Conservation (phyloP, 2,888 invertebrate species). For the Netelia fuscicornis region DNA sequence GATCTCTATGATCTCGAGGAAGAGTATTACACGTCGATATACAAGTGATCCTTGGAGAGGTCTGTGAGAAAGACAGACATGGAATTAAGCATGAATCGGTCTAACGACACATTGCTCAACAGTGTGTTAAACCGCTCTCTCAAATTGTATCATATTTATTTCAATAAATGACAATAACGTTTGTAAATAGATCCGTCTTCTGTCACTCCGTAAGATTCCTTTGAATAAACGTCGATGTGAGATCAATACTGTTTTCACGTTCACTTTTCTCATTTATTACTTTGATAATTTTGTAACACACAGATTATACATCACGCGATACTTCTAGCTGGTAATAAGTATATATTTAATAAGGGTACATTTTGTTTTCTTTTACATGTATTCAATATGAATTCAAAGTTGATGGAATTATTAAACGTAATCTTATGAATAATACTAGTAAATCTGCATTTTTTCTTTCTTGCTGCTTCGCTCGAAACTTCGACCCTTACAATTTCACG, state of each 20-base stretch:
- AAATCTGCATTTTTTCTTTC: constrained; percentile 52
- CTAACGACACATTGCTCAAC: constrained; percentile 52
- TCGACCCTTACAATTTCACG: constrained; percentile 55
- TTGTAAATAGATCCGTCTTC: constrained; percentile 63
- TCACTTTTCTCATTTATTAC: constrained; percentile 80
- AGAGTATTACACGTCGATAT: constrained; percentile 95
- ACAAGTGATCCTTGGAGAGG: constrained; percentile 86
- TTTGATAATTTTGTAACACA: constrained; percentile 79
- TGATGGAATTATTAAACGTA: constrained; percentile 76
- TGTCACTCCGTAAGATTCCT: not conserved
- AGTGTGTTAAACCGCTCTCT: constrained; percentile 59
- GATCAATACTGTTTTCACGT: constrained; percentile 49
- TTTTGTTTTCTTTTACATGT: constrained; percentile 45
- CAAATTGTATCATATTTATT: constrained; percentile 74
- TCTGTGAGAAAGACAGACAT: not conserved
- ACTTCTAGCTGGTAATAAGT: constrained; percentile 79
- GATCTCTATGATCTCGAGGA: constrained; percentile 97
- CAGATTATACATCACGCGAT: constrained; percentile 83
- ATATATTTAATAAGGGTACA: constrained; percentile 74
- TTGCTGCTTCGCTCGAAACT: constrained; percentile 18
- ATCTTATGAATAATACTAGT: constrained; percentile 76
- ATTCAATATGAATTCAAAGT: constrained; percentile 75
- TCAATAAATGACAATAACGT: constrained; percentile 76
- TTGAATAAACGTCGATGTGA: not conserved
- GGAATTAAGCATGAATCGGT: not conserved